Base-by-base conservation (phyloP, 1,140 invertebrate genomes). In the Brachionus manjavacas region DNA sequence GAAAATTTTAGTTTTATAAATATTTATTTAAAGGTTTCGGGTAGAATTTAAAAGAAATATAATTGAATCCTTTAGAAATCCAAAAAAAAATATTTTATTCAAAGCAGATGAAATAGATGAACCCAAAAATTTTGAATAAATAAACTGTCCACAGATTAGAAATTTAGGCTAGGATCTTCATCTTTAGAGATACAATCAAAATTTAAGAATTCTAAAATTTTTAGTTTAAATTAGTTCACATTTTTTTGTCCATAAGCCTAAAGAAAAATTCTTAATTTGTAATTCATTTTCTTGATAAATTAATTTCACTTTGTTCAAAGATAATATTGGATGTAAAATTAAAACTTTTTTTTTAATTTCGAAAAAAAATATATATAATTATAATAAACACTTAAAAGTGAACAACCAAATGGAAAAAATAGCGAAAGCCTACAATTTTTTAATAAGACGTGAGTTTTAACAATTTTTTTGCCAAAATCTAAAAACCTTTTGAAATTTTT, bases 401-500 rank as follows among this genome's bases (percentile, higher is more conserved):
- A 68, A 39, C 25, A 20, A 72, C 8, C 31, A 72, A 72, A 72
- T 16, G 28, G 41, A 41, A 7, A 41, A 72, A 72, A 16, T 31
- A 39, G 20, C 16, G 68, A 72, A 41, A 41, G 31, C 68, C 35
- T 72, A 72, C 68, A 72, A 72, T 35, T 41, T 39, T 72, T 72
- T 68, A 60, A 60, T 60, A 12, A 72, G 68, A 72, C 68, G 68
- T 72, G 68, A 72, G 68, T 8, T 72, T 41, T 72, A 72, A 39
- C 0, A 72, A 72, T 68, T 68, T 35, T 68, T 68, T 68, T 72
- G 31, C 16, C 68, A 41, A 72, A 35, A 41, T 31, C n/a, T 41
- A 72, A 72, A 72, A 72, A 72, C 68, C 68, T 72, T 72, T 72
- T 72, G 68, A 72, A 72, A 68, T 68, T 68, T 72, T 41, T 72